Conservation (phyloP, 1,140 invertebrate species). For the Lepidurus apus region DNA sequence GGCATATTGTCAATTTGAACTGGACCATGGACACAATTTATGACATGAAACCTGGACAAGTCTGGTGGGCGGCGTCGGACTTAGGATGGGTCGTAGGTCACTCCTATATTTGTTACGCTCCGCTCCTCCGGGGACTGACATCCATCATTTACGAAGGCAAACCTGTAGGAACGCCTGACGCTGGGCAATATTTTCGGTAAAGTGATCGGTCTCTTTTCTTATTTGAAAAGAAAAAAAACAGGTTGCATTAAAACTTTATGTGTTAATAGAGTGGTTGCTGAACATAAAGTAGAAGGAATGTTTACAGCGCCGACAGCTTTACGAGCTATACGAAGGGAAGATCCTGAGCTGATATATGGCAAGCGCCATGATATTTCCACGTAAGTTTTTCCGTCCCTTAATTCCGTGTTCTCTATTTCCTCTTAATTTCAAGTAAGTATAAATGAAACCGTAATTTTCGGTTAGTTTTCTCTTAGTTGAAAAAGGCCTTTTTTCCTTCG, state of each 20-base stretch:
- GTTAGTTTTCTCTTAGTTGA: no score
- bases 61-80: constrained; percentile 81
- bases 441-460: no score
- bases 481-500: no score
- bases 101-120: constrained; percentile 89
- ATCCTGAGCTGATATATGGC: constrained; percentile 61
- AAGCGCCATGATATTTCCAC: constrained; percentile 64
- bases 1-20: constrained; percentile 73
- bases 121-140: constrained; percentile 71
- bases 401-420: background rate
- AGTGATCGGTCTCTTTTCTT: background rate
- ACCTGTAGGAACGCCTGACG: constrained; percentile 85
- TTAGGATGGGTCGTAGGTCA: constrained; percentile 91
- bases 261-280: constrained; percentile 67
- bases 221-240: background rate
- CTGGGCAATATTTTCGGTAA: constrained; percentile 79
- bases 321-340: constrained; percentile 70
- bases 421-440: no score
- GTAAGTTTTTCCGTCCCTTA: constrained; percentile 42
- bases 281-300: constrained; percentile 74
- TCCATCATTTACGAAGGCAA: constrained; percentile 91
- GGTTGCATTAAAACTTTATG: background rate
- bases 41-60: constrained; percentile 68
- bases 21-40: constrained; percentile 82
- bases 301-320: constrained; percentile 88